Evolutionary conservation across 92 coral and sea anemone species (phyloP).

Genomic region (Galaxea fascicularis): DNA sequence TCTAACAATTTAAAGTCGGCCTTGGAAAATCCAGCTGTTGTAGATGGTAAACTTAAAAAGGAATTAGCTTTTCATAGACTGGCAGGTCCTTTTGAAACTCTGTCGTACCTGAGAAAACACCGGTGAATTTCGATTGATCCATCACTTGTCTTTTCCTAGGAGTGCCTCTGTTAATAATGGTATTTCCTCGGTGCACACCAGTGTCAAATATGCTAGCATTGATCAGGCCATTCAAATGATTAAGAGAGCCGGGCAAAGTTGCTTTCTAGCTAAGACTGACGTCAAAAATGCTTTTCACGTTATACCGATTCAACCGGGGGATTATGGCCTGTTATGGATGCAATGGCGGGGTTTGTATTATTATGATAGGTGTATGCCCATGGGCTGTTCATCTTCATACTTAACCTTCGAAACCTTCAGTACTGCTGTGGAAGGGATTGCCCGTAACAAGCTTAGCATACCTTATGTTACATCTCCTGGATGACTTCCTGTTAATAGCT

Average conservation of each 20-base stretch:
- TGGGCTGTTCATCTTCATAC: conserved; percentile 57
- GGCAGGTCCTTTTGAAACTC: conserved; percentile 61
- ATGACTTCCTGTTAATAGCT: conserved; percentile 72
- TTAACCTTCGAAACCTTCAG: conserved; percentile 71
- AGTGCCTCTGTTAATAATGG: conserved; percentile 80
- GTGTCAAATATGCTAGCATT: conserved; percentile 54
- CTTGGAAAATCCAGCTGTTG: conserved; percentile 22
- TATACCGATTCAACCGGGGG: conserved; percentile 70
- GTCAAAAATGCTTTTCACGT: conserved; percentile 77
- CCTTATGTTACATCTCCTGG: conserved; percentile 55
- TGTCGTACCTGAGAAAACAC: conserved; percentile 66
- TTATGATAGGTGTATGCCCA: conserved; percentile 75
- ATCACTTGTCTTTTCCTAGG: conserved; percentile 68
- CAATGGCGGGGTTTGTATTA: conserved; percentile 65
- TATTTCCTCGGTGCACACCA: conserved; percentile 51
- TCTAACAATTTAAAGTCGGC: conserved; percentile 50
- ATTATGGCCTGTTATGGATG: conserved; percentile 66
- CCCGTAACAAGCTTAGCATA: conserved; percentile 53
- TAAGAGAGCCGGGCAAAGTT: conserved; percentile 51
- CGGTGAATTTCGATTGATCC: conserved; percentile 74
- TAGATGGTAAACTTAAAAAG: conserved; percentile 36
- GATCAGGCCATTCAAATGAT: conserved; percentile 55
- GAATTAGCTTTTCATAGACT: conserved; percentile 40
- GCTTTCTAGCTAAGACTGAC: conserved; percentile 75
- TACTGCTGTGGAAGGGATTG: conserved; percentile 76